A percentile compares a stretch with the other conserved stretches of the same genome.
These are phyloP conservation scores for Solen grandis DNA, from an alignment of 1,140 invertebrate species.

Conservation along the genomic window DNA sequence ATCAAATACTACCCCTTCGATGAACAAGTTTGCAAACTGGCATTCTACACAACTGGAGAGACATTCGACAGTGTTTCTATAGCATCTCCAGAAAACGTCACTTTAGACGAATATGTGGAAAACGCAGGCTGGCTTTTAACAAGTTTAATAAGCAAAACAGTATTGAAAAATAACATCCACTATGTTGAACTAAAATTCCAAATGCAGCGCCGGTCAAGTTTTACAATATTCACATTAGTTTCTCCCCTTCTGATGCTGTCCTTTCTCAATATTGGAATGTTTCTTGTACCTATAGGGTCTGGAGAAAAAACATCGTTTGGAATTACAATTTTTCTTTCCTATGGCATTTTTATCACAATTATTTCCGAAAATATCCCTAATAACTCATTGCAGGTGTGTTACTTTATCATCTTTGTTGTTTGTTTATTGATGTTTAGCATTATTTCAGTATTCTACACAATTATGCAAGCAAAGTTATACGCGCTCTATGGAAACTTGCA, in stretches of 20 bases:
- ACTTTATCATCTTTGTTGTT: slow-evolving; percentile 17
- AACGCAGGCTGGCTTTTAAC: slow-evolving; percentile 8
- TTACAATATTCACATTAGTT: slow-evolving; percentile 6
- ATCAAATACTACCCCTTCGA: slow-evolving; percentile 33
- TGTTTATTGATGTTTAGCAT: slow-evolving; percentile 1
- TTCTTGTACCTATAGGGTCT: slow-evolving; percentile 21
- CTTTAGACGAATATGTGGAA: neutral
- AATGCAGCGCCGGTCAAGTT: slow-evolving; percentile 10
- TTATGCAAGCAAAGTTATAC: slow-evolving; percentile 31
- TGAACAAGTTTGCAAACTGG: slow-evolving; percentile 7
- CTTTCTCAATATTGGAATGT: slow-evolving; percentile 15
- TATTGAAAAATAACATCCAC: neutral
- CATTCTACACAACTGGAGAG: slow-evolving; percentile 10
- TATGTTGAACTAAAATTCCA: slow-evolving; percentile 8
- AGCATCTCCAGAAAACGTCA: neutral
- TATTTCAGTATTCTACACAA: slow-evolving; percentile 18
- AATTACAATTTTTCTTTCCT: slow-evolving; percentile 25
- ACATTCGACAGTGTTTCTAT: neutral
- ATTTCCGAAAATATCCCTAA: slow-evolving; percentile 20
- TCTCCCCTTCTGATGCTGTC: slow-evolving; percentile 7
- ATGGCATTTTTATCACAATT: slow-evolving; percentile 30
- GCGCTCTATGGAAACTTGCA: no score
- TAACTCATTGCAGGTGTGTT: slow-evolving; percentile 13
- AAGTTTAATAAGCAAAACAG: neutral
- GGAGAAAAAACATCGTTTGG: slow-evolving; percentile 12